A percentile compares a stretch with the other conserved stretches of the same genome.
Evolutionary conservation across 64 coral and sea anemone species (phyloP).

Genomic region (Astreopora myriophthalma): DNA sequence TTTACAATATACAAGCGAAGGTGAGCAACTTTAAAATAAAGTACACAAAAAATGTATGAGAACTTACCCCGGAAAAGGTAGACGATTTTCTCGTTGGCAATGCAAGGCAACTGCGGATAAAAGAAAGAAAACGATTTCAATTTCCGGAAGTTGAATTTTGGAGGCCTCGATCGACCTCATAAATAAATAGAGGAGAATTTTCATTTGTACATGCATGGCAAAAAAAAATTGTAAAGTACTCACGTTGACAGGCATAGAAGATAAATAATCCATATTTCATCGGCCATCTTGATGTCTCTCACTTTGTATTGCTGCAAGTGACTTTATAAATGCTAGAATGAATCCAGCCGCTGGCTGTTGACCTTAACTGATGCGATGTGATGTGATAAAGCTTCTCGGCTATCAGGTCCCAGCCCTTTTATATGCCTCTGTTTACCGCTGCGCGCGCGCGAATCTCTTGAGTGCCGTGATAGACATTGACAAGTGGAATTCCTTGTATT

Average conservation of each 20-base stretch:
- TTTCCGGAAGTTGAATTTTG: not conserved
- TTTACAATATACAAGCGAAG: slow-evolving; percentile 12
- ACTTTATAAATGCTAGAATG: not conserved
- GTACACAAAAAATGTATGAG: not conserved
- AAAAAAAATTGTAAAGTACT: not conserved
- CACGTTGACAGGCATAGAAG: slow-evolving; percentile 6
- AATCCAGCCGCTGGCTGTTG: not conserved
- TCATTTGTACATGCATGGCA: too few relatives aligned
- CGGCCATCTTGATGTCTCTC: not conserved
- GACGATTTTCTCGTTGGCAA: not conserved
- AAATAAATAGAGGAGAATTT: not conserved
- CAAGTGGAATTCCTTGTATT: slow-evolving; percentile 17
- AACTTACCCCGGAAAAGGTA: not conserved
- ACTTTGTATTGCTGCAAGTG: not conserved
- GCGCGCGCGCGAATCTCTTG: not conserved
- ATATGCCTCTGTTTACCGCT: not conserved
- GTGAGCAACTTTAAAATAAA: not conserved
- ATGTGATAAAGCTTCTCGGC: slow-evolving; percentile 8
- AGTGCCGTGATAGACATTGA: not conserved
- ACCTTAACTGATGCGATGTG: not conserved
- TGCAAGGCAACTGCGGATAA: slow-evolving; percentile 13
- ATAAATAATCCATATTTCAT: not conserved
- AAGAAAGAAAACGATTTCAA: slow-evolving; percentile 2
- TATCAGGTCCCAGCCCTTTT: not conserved
- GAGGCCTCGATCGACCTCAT: not conserved